Evolutionary conservation across 1,140 invertebrate species (phyloP).

Genomic region (Drosophila fuyamai): DNA sequence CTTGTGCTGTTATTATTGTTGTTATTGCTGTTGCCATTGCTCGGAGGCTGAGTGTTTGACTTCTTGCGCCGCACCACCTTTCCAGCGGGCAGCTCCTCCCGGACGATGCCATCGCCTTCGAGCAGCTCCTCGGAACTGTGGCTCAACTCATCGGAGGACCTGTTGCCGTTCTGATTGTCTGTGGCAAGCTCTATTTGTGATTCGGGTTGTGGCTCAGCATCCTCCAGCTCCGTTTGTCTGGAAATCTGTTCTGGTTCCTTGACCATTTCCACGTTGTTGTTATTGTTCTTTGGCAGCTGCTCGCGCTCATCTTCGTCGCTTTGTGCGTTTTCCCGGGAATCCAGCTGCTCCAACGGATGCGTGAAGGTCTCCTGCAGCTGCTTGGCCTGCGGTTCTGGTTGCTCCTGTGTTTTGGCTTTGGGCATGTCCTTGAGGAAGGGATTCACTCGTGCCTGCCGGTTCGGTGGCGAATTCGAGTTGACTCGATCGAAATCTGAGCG

Average conservation of each 20-base stretch:
- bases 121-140: slow-evolving; percentile 48
- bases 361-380: slow-evolving; percentile 49
- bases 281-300: slow-evolving; percentile 45
- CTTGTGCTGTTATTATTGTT: slow-evolving; percentile 45
- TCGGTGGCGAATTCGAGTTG: slow-evolving; percentile 86
- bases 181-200: slow-evolving; percentile 31
- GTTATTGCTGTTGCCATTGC: slow-evolving; percentile 51
- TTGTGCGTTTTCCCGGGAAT: slow-evolving; percentile 58
- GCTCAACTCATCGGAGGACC: slow-evolving; percentile 45
- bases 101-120: slow-evolving; percentile 86
- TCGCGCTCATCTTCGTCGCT: slow-evolving; percentile 64
- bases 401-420: slow-evolving; percentile 58
- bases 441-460: slow-evolving; percentile 82
- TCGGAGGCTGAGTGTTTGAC: slow-evolving; percentile 62
- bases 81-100: slow-evolving; percentile 88
- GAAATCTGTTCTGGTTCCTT: slow-evolving; percentile 23
- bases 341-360: slow-evolving; percentile 49
- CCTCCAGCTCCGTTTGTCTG: neutral
- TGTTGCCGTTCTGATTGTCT: slow-evolving; percentile 84
- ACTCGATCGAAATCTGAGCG: slow-evolving; percentile 85
- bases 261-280: slow-evolving; percentile 15
- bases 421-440: slow-evolving; percentile 84
- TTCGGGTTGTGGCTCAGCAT: slow-evolving; percentile 2
- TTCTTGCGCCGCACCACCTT: slow-evolving; percentile 86
- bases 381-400: slow-evolving; percentile 41